These are phyloP conservation scores for Trichonephila clavipes DNA, from an alignment of 1,140 invertebrate species.

Conservation along the genomic window DNA sequence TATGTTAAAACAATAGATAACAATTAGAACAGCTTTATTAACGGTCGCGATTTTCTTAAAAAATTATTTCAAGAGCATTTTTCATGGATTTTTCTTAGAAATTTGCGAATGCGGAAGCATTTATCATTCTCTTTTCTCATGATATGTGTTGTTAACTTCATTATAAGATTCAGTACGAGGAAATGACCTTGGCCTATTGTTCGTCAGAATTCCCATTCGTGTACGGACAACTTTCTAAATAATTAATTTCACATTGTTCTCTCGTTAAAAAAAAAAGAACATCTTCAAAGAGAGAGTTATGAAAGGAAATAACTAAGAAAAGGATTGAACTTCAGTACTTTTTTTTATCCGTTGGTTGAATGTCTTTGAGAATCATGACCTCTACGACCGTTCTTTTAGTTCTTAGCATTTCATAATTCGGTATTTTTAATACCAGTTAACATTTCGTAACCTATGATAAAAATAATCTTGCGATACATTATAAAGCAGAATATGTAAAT, in stretches of 20 bases:
- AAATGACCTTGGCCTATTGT: constrained; percentile 10
- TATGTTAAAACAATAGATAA: not conserved
- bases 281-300: not conserved
- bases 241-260: not conserved
- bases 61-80: not conserved
- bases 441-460: too few relatives aligned
- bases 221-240: not conserved
- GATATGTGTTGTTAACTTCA: not conserved
- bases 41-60: too few relatives aligned
- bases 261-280: not conserved
- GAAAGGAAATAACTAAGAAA: not conserved
- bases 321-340: not conserved
- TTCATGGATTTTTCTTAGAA: not conserved
- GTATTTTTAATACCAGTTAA: too few relatives aligned
- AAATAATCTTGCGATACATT: too few relatives aligned
- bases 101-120: too few relatives aligned
- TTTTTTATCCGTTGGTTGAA: too few relatives aligned
- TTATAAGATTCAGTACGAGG: not conserved
- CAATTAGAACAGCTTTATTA: not conserved
- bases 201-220: not conserved
- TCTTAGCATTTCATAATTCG: too few relatives aligned
- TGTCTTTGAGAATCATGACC: too few relatives aligned
- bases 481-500: too few relatives aligned
- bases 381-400: too few relatives aligned
- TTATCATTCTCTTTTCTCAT: not conserved